These are phyloP conservation scores for Gasterosteus aculeatus DNA, from an alignment of 2,113 vertebrate species.

Conservation along the genomic window DNA sequence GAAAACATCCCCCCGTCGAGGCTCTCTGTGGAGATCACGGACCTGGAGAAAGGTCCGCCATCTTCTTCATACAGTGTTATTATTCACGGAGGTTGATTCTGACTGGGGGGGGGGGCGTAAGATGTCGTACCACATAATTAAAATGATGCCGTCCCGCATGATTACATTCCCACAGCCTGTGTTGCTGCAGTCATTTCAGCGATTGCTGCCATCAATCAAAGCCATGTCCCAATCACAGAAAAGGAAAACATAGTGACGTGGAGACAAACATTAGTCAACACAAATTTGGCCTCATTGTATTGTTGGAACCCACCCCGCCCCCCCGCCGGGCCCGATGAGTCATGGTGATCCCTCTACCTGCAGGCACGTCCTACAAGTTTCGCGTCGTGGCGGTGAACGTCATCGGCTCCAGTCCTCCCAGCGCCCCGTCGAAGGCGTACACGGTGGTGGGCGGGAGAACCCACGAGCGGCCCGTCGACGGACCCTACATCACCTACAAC, in stretches of 20 bases:
- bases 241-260: slow-evolving; percentile 56
- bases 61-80: slow-evolving; percentile 5
- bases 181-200: slow-evolving; percentile 65
- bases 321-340: not conserved
- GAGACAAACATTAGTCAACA: slow-evolving; percentile 53
- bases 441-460: slow-evolving; percentile 89
- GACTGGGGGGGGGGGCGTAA: slow-evolving; percentile 18
- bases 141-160: slow-evolving; percentile 49
- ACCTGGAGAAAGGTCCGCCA: slow-evolving; percentile 91
- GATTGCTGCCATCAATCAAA: slow-evolving; percentile 71
- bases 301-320: too few relatives aligned
- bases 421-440: slow-evolving; percentile 90
- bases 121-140: slow-evolving; percentile 54
- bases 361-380: slow-evolving; percentile 95
- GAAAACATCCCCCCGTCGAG: slow-evolving; percentile 93
- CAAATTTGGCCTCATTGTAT: slow-evolving; percentile 3
- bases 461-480: slow-evolving; percentile 89
- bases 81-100: slow-evolving; percentile 31
- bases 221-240: slow-evolving; percentile 29
- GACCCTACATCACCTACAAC: slow-evolving; percentile 97
- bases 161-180: slow-evolving; percentile 63
- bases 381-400: slow-evolving; percentile 94
- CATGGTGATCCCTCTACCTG: not conserved
- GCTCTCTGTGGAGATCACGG: slow-evolving; percentile 95
- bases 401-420: slow-evolving; percentile 93